A percentile compares a stretch with the other conserved stretches of the same genome.
These are phyloP conservation scores for Tipula helvola DNA, from an alignment of 2,888 invertebrate species.

Conservation along the genomic window DNA sequence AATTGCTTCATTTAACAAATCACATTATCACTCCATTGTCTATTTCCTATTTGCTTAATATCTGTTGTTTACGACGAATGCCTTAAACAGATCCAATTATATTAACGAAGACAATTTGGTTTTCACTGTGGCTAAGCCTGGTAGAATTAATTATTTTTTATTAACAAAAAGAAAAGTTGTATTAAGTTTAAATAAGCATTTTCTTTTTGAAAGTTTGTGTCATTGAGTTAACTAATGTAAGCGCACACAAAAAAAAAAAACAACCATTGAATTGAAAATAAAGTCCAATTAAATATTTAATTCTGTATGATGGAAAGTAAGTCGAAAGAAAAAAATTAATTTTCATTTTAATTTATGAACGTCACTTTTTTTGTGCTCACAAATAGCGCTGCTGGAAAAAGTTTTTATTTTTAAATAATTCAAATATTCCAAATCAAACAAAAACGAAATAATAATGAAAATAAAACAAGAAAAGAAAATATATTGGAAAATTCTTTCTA, in stretches of 20 bases:
- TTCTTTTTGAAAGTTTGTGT: not conserved
- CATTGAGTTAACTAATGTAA: not conserved
- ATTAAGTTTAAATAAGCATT: not conserved
- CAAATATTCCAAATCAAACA: not conserved
- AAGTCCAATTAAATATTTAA: not conserved
- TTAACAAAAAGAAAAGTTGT: not conserved
- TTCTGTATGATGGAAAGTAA: not conserved
- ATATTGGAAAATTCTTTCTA: not conserved
- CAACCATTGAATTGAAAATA: not conserved
- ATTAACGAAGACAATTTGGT: too few relatives aligned
- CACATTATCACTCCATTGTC: too few relatives aligned
- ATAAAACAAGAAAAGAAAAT: too few relatives aligned
- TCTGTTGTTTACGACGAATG: too few relatives aligned
- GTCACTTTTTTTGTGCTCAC: not conserved
- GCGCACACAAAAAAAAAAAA: not conserved
- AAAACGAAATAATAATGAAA: not conserved
- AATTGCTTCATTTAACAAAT: too few relatives aligned
- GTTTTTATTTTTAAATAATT: not conserved
- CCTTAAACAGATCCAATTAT: too few relatives aligned
- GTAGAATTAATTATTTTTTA: too few relatives aligned
- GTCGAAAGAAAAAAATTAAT: not conserved
- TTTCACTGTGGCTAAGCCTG: too few relatives aligned
- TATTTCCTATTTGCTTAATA: too few relatives aligned
- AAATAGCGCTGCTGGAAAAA: not conserved
- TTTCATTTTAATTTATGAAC: not conserved